Conservation (phyloP, 2,113 vertebrate genomes). For the Alaudala cheleensis region DNA sequence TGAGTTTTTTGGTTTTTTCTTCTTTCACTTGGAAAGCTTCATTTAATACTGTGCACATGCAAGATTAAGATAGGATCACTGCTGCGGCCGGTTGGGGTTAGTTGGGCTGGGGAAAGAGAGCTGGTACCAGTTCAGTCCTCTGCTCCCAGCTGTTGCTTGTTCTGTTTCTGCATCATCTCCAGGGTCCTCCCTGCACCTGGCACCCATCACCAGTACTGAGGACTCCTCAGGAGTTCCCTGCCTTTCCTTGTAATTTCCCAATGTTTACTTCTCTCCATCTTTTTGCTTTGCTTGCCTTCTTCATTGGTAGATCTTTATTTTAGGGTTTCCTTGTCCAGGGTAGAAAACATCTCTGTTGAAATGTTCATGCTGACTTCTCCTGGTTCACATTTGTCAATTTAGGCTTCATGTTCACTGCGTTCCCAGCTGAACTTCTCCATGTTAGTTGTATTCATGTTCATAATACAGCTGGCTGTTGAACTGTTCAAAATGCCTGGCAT, state of each 20-base stretch:
- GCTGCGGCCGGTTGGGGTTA: background rate
- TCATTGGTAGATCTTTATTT: background rate
- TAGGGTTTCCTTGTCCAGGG: background rate
- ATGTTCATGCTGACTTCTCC: background rate
- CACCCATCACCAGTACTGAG: accelerated
- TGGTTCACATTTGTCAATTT: background rate
- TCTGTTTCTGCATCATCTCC: background rate
- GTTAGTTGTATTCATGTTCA: background rate
- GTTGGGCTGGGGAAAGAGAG: background rate
- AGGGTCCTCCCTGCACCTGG: background rate
- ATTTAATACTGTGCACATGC: background rate
- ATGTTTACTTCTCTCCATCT: background rate
- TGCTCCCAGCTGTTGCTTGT: background rate
- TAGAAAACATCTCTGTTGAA: background rate
- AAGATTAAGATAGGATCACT: background rate
- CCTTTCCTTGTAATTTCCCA: background rate
- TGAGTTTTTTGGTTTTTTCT: background rate
- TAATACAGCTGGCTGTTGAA: background rate
- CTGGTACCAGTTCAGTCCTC: background rate
- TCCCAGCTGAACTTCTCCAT: background rate
- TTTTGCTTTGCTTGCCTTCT: background rate
- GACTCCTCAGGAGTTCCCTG: background rate
- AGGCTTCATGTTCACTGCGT: background rate
- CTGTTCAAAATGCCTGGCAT: background rate
- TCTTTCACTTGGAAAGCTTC: background rate